Evolutionary conservation across 2,888 invertebrate species (phyloP), one percentile per base, ranked within the genome.

Genomic region (Pardosa pseudoannulata): DNA sequence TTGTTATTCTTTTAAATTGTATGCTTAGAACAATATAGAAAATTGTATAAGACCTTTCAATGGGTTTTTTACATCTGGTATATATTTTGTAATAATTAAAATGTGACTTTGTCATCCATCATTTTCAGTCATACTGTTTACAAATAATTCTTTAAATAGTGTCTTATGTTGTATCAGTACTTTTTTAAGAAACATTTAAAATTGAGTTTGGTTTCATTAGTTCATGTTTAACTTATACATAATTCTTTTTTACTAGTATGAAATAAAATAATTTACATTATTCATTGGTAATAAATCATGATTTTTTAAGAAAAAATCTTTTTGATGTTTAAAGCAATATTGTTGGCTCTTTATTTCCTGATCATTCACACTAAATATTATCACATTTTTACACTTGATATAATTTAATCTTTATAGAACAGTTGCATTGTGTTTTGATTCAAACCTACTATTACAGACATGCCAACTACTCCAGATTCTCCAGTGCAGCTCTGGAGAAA

Each of bases 41-140:
- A 72, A 67, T 71, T 70, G 64, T 62, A 13, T 39, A 41, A 82
- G 75, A 64, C 73, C 82, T 71, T 6, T 36, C 7, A 46, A 23
- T 28, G 29, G 75, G 62, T 82, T 81, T 73, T 81, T 82, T 82
- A 75, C 82, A 71, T 29, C 29, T 65, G n/a, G 62, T 68, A 81
- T 79, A 41, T 76, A 82, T 82, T 76, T 76, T 82, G 82, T 82
- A 82, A 75, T 76, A 75, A 82, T 75, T 81, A 81, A 81, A 74
- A 36, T 71, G 29, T 65, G 62, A 67, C 50, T 46, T 82, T 75
- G 62, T 82, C 75, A 75, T 82, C 31, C 64, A 75, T 82, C 82
- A 82, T 82, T n/a, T n/a, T 56, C 16, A 67, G 74, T 39, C 46
- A 68, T 39, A 41, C 73, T 67, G 41, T 76, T 82, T 29, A 11